Percentiles rank a stretch among this genome's conserved stretches.
These are phyloP conservation scores for Condylura cristata DNA, from an alignment of 2,113 vertebrate genomes.

Conservation along the genomic window DNA sequence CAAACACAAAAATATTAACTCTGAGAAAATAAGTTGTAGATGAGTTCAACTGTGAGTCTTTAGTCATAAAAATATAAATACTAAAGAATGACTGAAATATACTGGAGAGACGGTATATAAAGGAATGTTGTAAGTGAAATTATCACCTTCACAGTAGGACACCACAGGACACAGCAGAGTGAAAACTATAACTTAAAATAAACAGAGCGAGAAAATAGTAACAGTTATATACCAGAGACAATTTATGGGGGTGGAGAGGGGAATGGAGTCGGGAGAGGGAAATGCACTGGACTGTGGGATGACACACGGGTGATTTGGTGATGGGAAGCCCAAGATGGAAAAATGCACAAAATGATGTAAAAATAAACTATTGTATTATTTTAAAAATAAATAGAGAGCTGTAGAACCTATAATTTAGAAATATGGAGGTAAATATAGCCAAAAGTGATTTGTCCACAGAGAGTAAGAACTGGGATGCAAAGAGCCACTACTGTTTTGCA, in stretches of 20 bases:
- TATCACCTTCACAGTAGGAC: neutral
- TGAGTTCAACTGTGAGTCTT: neutral
- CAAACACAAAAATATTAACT: neutral
- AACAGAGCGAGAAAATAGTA: too few species aligned
- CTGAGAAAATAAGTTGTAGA: neutral
- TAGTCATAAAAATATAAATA: conserved; percentile 10
- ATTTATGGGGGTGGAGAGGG: too few species aligned
- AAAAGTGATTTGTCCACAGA: neutral
- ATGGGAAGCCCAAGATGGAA: too few species aligned
- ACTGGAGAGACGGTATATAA: neutral
- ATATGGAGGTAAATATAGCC: neutral
- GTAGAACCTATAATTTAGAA: neutral
- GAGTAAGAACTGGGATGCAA: neutral
- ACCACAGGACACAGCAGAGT: neutral
- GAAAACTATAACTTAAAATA: neutral
- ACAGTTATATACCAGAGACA: too few species aligned
- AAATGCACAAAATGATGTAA: too few species aligned
- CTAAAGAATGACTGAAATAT: neutral
- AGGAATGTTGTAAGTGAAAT: neutral
- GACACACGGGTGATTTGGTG: too few species aligned
- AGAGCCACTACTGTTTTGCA: neutral
- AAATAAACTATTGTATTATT: too few species aligned
- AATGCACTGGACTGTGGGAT: too few species aligned
- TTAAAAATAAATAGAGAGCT: neutral
- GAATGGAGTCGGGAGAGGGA: too few species aligned